Conservation (phyloP, 2,888 invertebrate genomes). For the Synergus gifuensis region DNA sequence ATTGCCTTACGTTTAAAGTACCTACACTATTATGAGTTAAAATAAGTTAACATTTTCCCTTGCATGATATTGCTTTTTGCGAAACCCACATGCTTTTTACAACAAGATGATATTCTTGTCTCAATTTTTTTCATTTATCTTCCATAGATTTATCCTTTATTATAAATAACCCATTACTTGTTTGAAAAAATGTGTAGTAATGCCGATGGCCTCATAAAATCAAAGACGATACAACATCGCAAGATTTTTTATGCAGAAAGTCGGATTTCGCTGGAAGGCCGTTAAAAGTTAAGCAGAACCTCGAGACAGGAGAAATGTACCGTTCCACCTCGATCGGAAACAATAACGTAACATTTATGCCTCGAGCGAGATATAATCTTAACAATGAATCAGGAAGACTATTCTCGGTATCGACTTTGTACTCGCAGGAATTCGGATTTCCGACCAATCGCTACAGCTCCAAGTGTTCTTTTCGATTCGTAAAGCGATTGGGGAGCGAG, state of each 20-base stretch:
- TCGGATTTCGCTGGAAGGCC: constrained; percentile 26
- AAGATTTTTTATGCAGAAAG: constrained; percentile 37
- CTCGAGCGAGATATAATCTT: constrained; percentile 35
- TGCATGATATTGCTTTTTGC: background rate
- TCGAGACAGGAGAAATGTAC: constrained; percentile 35
- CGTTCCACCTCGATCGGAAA: constrained; percentile 40
- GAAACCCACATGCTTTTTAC: background rate
- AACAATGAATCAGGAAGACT: constrained; percentile 41
- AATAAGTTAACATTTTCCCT: background rate
- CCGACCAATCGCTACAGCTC: constrained; percentile 28
- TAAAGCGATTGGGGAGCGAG: constrained; percentile 15
- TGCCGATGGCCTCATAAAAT: constrained; percentile 24
- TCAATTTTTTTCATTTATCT: background rate
- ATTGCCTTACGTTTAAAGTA: background rate
- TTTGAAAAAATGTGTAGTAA: background rate
- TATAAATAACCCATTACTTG: background rate
- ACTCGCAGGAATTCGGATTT: constrained; percentile 36
- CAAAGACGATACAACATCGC: constrained; percentile 15
- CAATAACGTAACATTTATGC: constrained; percentile 42
- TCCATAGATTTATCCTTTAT: background rate
- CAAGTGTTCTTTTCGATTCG: constrained; percentile 20
- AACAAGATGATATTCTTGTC: background rate
- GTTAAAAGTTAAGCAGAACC: constrained; percentile 40
- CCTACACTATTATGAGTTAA: background rate
- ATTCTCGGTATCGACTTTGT: constrained; percentile 39